A percentile compares a stretch with the other conserved stretches of the same genome.
Conservation (phyloP, 2,113 vertebrate genomes). For the Neoarius graeffei region DNA sequence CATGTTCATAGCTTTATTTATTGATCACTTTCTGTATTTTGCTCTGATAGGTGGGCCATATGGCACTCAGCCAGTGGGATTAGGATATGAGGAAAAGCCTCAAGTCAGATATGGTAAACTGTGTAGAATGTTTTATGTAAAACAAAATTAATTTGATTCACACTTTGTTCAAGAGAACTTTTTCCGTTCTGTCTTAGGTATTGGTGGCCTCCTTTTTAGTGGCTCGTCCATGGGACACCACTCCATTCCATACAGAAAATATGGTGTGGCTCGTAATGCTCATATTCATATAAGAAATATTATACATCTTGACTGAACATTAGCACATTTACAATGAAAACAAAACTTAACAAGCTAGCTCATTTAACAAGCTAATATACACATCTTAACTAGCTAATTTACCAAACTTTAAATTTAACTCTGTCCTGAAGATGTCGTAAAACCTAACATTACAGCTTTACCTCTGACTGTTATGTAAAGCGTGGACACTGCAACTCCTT, state of each 20-base stretch:
- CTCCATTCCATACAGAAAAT: constrained; percentile 39
- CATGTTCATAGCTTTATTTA: not conserved
- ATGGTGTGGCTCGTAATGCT: constrained; percentile 7
- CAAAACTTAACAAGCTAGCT: not conserved
- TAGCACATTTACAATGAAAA: not conserved
- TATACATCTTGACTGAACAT: not conserved
- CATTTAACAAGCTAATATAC: not conserved
- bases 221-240: constrained; percentile 27
- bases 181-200: constrained; percentile 19
- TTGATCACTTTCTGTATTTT: not conserved
- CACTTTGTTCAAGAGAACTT: not conserved
- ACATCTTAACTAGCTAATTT: not conserved
- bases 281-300: not conserved
- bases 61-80: constrained; percentile 25
- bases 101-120: constrained; percentile 44
- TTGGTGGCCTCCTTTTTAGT: constrained; percentile 41
- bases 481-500: not conserved
- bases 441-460: not conserved
- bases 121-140: not conserved
- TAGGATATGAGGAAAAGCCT: constrained; percentile 38
- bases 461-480: not conserved
- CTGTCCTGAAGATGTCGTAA: not conserved
- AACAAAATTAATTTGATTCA: not conserved
- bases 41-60: constrained; percentile 35
- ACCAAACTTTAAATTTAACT: not conserved